A percentile compares a stretch with the other conserved stretches of the same genome.
phyloP scores from a whole-genome alignment of 1,140 invertebrate genomes.

The Fopius arisanus region DNA sequence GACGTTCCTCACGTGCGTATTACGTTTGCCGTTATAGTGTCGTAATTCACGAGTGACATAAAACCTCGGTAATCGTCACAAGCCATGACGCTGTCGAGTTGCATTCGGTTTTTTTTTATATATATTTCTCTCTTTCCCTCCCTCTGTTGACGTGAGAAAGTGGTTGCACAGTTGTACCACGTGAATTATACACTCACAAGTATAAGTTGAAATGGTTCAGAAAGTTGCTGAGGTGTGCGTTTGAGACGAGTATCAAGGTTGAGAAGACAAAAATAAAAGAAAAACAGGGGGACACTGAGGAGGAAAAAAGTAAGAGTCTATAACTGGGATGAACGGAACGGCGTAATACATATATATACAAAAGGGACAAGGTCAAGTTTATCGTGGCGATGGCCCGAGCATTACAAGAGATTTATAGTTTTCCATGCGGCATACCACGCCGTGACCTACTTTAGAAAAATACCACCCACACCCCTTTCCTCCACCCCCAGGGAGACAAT shows the following conservation, averaged over 20 bases:
- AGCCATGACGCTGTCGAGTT: background rate
- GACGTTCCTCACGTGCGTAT: background rate
- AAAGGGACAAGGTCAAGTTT: slow-evolving; percentile 32
- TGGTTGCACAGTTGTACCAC: background rate
- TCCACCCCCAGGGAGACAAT: background rate
- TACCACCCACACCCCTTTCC: background rate
- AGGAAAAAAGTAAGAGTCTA: slow-evolving; percentile 8
- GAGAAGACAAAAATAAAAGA: background rate
- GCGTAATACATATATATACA: background rate
- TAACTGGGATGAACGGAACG: background rate
- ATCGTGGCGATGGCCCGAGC: slow-evolving; percentile 17
- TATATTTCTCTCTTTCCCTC: no score
- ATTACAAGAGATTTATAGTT: slow-evolving; percentile 25
- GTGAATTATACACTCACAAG: background rate
- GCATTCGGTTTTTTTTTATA: background rate
- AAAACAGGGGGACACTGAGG: background rate
- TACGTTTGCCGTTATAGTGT: background rate
- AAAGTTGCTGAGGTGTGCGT: background rate
- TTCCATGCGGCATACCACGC: slow-evolving; percentile 16
- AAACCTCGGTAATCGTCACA: background rate
- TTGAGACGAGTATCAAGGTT: background rate
- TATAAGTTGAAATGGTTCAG: background rate
- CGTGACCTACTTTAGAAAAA: slow-evolving; percentile 25
- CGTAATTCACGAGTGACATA: slow-evolving; percentile 1
- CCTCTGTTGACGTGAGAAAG: background rate